Evolutionary conservation across 2,113 vertebrate species (phyloP).

Genomic region (Pollachius pollachius): DNA sequence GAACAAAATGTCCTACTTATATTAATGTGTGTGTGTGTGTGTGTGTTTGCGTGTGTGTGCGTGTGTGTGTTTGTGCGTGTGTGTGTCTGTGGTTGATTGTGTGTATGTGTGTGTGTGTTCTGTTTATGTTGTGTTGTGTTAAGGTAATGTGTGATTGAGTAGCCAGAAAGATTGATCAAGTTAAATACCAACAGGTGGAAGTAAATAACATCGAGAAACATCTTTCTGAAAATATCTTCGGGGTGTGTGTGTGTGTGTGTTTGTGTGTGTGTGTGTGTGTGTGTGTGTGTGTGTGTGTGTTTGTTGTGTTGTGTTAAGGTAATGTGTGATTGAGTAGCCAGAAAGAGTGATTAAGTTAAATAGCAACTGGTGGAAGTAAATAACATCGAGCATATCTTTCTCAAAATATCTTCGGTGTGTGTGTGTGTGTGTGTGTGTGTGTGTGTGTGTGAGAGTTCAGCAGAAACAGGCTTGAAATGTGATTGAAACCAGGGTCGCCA

Average conservation of each 20-base stretch:
- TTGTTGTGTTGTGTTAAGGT: background rate
- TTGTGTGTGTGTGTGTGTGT: background rate
- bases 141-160: background rate
- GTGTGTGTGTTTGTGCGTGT: too few relatives aligned
- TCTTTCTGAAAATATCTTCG: conserved; percentile 23
- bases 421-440: conserved; percentile 29
- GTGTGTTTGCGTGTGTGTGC: background rate
- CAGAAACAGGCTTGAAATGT: conserved; percentile 44
- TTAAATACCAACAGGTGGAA: conserved; percentile 67
- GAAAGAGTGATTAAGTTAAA: conserved; percentile 24
- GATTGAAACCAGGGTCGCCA: conserved; percentile 81
- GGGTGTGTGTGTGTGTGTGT: conserved; percentile 48
- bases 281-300: background rate
- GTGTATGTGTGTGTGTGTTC: background rate
- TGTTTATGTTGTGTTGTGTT: background rate
- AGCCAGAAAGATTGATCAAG: background rate
- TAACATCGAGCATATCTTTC: conserved; percentile 46
- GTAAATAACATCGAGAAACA: conserved; percentile 59
- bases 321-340: background rate
- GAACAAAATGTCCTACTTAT: background rate
- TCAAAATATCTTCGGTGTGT: conserved; percentile 46
- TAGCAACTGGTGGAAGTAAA: conserved; percentile 68
- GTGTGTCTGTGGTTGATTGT: background rate
- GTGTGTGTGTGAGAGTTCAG: conserved; percentile 3
- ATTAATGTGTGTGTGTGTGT: background rate